Evolutionary conservation across 2,888 invertebrate genomes (phyloP), one percentile per base, ranked within the genome.

Genomic region (Tetranychus piercei): DNA sequence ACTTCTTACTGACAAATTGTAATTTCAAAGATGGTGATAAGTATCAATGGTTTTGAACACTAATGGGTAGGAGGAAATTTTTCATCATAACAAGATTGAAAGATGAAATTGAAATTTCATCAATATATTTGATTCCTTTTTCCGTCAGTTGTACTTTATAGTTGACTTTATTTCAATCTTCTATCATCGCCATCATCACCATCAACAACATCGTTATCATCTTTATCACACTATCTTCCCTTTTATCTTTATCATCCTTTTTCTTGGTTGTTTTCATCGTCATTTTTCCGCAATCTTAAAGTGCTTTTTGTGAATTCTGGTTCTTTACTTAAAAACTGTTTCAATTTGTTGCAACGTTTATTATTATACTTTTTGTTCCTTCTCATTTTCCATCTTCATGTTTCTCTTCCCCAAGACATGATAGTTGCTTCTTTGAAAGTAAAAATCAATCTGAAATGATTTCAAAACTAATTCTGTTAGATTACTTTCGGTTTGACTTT

Each of bases 361-460:
- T 55, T 55, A 55, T 55, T 55, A 15, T 15, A 55, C 55, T 55
- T 55, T 55, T 55, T 55, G 55, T 55, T 55, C 15, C 45, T n/a
- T 69, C 44, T 8, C 44, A 8, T 44, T 15, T 11, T 69, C 69
- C 69, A 23, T 69, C 69, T 23, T 9, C 9, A 23, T 69, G 15
- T 15, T 69, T 23, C 69, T 69, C 69, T 11, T 69, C 69, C 20
- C 20, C 66, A 20, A 65, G 66, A n/a, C 66, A 65, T n/a, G 18
- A 65, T 18, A 20, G 66, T 65, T 20, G 3, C 66, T n/a, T 20
- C 18, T 73, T 66, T 6, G 22, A n/a, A 8, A 44, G 55, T 55
- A 55, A 55, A 55, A 55, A 55, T 55, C 55, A 55, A 55, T 55
- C 55, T 55, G 55, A 55, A 71, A 34, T 15, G 72, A 64, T 43